phyloP scores from a whole-genome alignment of 92 coral and sea anemone genomes.

The Epizoanthus stellaris region DNA sequence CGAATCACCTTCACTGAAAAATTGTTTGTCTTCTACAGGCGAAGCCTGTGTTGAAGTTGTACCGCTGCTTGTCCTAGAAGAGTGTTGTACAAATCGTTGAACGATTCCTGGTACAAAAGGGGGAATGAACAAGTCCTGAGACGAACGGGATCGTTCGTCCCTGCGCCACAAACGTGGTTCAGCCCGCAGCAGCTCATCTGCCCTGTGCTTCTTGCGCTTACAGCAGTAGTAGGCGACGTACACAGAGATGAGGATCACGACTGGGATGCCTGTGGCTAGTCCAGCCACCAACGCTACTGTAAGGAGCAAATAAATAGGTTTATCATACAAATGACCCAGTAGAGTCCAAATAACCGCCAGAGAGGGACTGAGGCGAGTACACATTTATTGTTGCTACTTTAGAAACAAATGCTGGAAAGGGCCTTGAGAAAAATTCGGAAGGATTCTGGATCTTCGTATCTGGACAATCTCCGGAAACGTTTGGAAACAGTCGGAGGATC shows the following conservation, averaged over 20 bases:
- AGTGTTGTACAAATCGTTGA: conserved; percentile 92
- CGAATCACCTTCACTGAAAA: conserved; percentile 92
- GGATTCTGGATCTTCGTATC: no score
- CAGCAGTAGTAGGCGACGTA: conserved; percentile 97
- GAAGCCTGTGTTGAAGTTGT: conserved; percentile 92
- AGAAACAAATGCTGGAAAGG: no score
- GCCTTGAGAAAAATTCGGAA: no score
- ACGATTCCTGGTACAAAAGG: conserved; percentile 93
- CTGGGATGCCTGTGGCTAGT: conserved; percentile 95
- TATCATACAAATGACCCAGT: neutral
- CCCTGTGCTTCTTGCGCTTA: conserved; percentile 73
- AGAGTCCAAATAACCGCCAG: no score
- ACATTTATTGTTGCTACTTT: no score
- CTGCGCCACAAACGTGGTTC: conserved; percentile 95
- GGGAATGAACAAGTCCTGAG: conserved; percentile 94
- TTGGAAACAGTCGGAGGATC: no score
- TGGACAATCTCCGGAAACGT: no score
- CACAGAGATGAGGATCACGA: conserved; percentile 81
- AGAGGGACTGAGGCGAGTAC: no score
- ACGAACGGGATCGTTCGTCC: conserved; percentile 77
- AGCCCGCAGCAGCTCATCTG: conserved; percentile 67
- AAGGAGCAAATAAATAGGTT: neutral
- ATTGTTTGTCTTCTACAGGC: conserved; percentile 87
- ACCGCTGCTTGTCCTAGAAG: conserved; percentile 85
- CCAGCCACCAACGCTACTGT: conserved; percentile 93